Percentiles rank a stretch among this genome's conserved stretches.
These are phyloP conservation scores for Leuciscus waleckii DNA, from an alignment of 2,797 vertebrate genomes.

Conservation along the genomic window DNA sequence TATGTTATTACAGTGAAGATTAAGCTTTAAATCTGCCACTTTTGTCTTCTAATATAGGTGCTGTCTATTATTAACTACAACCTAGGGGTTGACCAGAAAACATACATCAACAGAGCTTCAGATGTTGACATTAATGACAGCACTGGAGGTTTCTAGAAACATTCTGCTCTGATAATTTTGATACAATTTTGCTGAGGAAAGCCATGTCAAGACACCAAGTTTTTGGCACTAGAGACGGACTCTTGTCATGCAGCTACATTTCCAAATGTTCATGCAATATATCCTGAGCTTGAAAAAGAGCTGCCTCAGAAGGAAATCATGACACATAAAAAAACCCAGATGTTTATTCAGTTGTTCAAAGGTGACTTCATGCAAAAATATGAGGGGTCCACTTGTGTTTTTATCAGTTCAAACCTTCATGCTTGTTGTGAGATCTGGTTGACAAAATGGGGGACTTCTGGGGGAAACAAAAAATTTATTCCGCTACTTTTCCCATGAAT, in stretches of 20 bases:
- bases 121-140: conserved; percentile 43
- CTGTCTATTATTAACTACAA: conserved; percentile 51
- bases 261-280: conserved; percentile 41
- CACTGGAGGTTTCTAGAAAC: conserved; percentile 21
- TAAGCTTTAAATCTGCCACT: conserved; percentile 59
- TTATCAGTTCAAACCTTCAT: conserved; percentile 14
- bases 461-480: not conserved
- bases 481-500: conserved; percentile 20
- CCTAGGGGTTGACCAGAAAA: conserved; percentile 46
- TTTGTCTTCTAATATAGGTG: conserved; percentile 51
- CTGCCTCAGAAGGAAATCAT: conserved; percentile 51
- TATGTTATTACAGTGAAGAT: conserved; percentile 53
- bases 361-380: conserved; percentile 51
- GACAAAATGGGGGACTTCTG: conserved; percentile 35
- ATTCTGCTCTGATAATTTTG: conserved; percentile 29
- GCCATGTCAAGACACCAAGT: conserved; percentile 38
- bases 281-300: conserved; percentile 20
- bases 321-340: conserved; percentile 45
- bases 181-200: conserved; percentile 30
- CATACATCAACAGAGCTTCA: conserved; percentile 29
- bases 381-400: conserved; percentile 36
- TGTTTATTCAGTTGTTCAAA: conserved; percentile 54
- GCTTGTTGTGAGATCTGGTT: conserved; percentile 31
- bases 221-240: conserved; percentile 43
- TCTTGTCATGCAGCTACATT: conserved; percentile 34